Evolutionary conservation across 1,140 invertebrate genomes (phyloP).

Genomic region (Drosophila sechellia): DNA sequence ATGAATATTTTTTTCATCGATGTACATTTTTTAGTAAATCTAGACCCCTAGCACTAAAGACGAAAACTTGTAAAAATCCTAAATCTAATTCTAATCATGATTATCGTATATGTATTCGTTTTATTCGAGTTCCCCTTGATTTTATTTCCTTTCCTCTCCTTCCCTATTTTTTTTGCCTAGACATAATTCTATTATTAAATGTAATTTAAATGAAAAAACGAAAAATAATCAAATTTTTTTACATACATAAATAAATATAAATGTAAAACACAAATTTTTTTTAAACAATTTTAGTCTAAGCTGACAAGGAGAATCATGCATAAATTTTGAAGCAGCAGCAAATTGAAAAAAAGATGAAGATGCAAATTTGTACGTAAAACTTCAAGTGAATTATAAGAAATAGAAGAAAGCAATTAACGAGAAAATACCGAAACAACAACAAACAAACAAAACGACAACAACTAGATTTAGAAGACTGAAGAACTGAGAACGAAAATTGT

Average conservation of each 20-base stretch:
- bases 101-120: constrained; percentile 18
- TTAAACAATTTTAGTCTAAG: constrained; percentile 65
- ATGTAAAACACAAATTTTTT: constrained; percentile 78
- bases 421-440: constrained; percentile 60
- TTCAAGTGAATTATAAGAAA: constrained; percentile 52
- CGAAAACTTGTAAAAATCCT: constrained; percentile 49
- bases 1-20: constrained; percentile 41
- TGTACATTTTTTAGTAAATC: constrained; percentile 50
- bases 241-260: constrained; percentile 80
- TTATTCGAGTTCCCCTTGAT: constrained; percentile 11
- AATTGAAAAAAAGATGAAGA: constrained; percentile 22
- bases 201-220: constrained; percentile 62
- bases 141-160: constrained; percentile 34
- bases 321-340: constrained; percentile 15
- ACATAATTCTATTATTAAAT: constrained; percentile 74
- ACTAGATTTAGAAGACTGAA: constrained; percentile 83
- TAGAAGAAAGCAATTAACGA: constrained; percentile 53
- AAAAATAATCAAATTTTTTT: constrained; percentile 81
- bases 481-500: constrained; percentile 73
- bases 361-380: constrained; percentile 78
- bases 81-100: constrained; percentile 17
- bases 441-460: constrained; percentile 64
- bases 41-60: constrained; percentile 43
- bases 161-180: constrained; percentile 58
- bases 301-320: constrained; percentile 33